Base-by-base conservation (phyloP, 2,888 invertebrate species). In the Gonocerus acuteangulatus region DNA sequence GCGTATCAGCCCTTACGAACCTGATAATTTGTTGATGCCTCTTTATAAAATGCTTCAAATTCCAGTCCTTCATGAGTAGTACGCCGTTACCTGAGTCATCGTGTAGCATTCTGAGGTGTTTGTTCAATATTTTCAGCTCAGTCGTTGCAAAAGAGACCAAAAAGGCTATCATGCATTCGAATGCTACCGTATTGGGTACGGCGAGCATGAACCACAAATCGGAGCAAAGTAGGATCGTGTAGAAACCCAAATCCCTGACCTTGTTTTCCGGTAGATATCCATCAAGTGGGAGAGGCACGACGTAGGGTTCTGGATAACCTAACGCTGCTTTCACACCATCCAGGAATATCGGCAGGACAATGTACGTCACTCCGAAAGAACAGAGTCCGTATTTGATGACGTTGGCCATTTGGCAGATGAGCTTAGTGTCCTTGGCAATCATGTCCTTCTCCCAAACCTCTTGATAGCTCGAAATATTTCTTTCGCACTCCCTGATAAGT, bases 101-200 rank as follows among this genome's bases (percentile, higher is more conserved):
- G 18, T 23, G 23, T 7, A 54, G 22, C 7, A 15, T 11, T 1
- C 16, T 19, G 15, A 54, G 15, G 15, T 42, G 39, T n/a, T 22
- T 18, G 21, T 39, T 54, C 9, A 54, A n/a, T 18, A 54, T 54
- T n/a, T 54, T 42, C 15, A 54, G 18, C 21, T 54, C 54, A 15
- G 54, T 22, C 3, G 54, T 54, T 2, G 54, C 15, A 15, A n/a
- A 42, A 2, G 54, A 54, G 7, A 42, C 22, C 2, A 21, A 11
- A 22, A 34, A 42, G 34, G 42, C 36, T 15, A 54, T 54, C 13
- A 22, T n/a, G 23, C 54, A 42, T 42, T 54, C 36, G n/a, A 19
- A 54, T 1, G 39, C 21, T 7, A 42, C 54, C 2, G 54, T 54
- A 22, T 54, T 54, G 9, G 54, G 54, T n/a, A 54, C 15, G 15